Conservation (phyloP, 2,113 vertebrate species). For the Hyaena hyaena region DNA sequence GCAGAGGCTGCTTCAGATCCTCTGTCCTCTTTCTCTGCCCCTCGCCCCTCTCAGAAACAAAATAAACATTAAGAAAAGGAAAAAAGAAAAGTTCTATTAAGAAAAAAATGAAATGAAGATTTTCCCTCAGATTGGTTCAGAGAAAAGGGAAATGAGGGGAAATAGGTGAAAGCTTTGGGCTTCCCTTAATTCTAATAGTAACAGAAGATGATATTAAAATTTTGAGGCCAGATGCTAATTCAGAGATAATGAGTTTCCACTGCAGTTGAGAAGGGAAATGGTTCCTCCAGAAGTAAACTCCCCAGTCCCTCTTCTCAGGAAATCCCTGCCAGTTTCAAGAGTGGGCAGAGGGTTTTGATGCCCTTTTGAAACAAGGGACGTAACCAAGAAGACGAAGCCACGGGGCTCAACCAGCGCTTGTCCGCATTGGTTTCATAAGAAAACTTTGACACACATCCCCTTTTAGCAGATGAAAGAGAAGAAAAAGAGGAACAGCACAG, state of each 20-base stretch:
- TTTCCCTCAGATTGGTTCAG: slow-evolving; percentile 19
- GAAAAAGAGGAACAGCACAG: not conserved
- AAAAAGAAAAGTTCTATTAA: not conserved
- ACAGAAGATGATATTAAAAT: not conserved
- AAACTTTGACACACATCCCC: not conserved
- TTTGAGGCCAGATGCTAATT: not conserved
- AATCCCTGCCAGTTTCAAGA: slow-evolving; percentile 37
- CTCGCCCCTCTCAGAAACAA: too few relatives aligned
- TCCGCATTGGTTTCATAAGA: not conserved
- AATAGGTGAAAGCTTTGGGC: not conserved
- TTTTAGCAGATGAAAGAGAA: not conserved
- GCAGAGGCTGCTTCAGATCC: too few relatives aligned
- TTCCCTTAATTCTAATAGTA: slow-evolving; percentile 34
- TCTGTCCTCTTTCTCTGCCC: too few relatives aligned
- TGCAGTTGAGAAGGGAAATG: not conserved
- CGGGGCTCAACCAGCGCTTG: not conserved
- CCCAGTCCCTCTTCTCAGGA: not conserved
- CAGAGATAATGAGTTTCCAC: not conserved
- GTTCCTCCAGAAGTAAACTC: not conserved
- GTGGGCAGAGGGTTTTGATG: not conserved
- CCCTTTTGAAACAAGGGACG: not conserved
- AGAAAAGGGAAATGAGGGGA: slow-evolving; percentile 63
- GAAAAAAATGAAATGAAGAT: not conserved
- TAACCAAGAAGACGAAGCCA: not conserved
- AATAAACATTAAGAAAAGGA: too few relatives aligned